phyloP scores from a whole-genome alignment of 1,140 invertebrate species.

The Diorhabda carinulata region DNA sequence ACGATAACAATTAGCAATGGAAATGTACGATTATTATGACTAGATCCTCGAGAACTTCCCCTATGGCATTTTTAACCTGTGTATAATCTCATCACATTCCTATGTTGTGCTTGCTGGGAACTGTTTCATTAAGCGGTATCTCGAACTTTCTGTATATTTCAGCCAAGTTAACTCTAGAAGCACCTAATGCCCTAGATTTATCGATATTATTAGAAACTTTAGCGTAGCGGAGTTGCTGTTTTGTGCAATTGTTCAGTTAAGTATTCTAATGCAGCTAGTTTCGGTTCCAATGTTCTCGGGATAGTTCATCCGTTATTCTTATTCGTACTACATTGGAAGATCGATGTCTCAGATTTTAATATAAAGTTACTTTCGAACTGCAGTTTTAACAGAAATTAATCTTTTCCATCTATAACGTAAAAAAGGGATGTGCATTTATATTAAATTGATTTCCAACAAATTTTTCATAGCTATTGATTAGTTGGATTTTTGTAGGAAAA shows the following conservation, averaged over 20 bases:
- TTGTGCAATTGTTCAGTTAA: background rate
- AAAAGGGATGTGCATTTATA: too few relatives aligned
- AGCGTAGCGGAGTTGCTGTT: constrained; percentile 18
- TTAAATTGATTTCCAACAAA: too few relatives aligned
- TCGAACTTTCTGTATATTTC: constrained; percentile 12
- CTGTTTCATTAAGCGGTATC: constrained; percentile 1
- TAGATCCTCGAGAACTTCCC: background rate
- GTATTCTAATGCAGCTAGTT: background rate
- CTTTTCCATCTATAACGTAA: too few relatives aligned
- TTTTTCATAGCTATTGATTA: too few relatives aligned
- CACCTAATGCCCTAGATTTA: constrained; percentile 20
- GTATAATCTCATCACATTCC: constrained; percentile 10
- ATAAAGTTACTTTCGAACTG: too few relatives aligned
- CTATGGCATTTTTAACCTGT: background rate
- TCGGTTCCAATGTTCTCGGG: background rate
- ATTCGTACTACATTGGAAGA: too few relatives aligned
- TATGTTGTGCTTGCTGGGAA: constrained; percentile 1
- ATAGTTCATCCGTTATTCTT: too few relatives aligned
- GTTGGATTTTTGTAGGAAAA: too few relatives aligned
- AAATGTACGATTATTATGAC: background rate
- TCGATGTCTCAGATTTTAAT: too few relatives aligned
- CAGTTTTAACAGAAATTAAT: too few relatives aligned
- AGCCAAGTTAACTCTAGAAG: constrained; percentile 6
- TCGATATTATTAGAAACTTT: constrained; percentile 26
- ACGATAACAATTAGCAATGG: background rate